Evolutionary conservation across 2,113 vertebrate genomes (phyloP), one percentile per base, ranked within the genome.

Genomic region (Ancistrus triradiatus): DNA sequence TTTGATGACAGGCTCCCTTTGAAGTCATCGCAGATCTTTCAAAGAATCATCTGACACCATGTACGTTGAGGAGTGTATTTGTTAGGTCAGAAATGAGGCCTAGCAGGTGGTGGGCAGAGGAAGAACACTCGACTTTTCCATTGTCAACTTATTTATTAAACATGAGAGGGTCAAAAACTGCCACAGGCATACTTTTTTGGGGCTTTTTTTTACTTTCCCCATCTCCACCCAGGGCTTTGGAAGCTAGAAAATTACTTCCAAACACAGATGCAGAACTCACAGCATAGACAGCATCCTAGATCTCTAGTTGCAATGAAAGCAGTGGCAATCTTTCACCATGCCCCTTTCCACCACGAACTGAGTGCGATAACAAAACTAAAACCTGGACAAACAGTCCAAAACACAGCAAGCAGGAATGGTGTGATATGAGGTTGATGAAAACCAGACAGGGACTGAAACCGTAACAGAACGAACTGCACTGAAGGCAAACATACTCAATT

Each of bases 401-500:
- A 17, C 35, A n/a, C n/a, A n/a, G n/a, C n/a, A n/a, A n/a, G n/a
- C n/a, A n/a, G n/a, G n/a, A n/a, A n/a, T n/a, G n/a, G n/a, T n/a
- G n/a, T n/a, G n/a, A n/a, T n/a, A n/a, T n/a, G n/a, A n/a, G n/a
- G n/a, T n/a, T n/a, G n/a, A n/a, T n/a, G n/a, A n/a, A n/a, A n/a
- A n/a, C n/a, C n/a, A n/a, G n/a, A n/a, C 37, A 31, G 57, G 74
- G 48, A 72, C 63, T 21, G 31, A 78, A 82, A 85, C 82, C 78
- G 72, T n/a, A n/a, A n/a, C n/a, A n/a, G n/a, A n/a, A n/a, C n/a
- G n/a, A n/a, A n/a, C n/a, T n/a, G n/a, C n/a, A n/a, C n/a, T n/a
- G n/a, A n/a, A n/a, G n/a, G n/a, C n/a, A n/a, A n/a, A n/a, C n/a
- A n/a, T n/a, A n/a, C n/a, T n/a, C n/a, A n/a, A n/a, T n/a, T n/a